Conservation (phyloP, 2,888 invertebrate genomes). For the Macropis europaea region DNA sequence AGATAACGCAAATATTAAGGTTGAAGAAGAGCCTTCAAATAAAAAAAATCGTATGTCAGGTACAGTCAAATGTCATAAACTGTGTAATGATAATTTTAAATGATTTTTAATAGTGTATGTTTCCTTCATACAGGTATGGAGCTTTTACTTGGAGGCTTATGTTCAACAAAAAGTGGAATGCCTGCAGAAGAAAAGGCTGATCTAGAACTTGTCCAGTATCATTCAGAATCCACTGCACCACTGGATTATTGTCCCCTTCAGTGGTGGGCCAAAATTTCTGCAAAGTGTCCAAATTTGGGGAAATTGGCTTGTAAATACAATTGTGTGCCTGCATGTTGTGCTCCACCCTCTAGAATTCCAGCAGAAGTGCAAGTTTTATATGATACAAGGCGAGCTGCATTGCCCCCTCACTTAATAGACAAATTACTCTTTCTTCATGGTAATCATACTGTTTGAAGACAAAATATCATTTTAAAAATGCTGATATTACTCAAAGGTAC, state of each 20-base stretch:
- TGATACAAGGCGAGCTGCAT: slow-evolving; percentile 75
- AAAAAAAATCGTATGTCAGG: slow-evolving; percentile 79
- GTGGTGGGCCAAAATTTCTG: slow-evolving; percentile 79
- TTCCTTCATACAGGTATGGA: slow-evolving; percentile 76
- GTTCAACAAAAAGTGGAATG: slow-evolving; percentile 75
- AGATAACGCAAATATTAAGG: slow-evolving; percentile 58
- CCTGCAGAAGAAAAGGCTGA: slow-evolving; percentile 79
- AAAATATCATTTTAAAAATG: background rate
- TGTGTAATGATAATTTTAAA: background rate
- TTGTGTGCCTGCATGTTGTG: slow-evolving; percentile 79
- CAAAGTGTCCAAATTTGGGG: slow-evolving; percentile 79
- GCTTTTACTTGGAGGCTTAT: slow-evolving; percentile 77
- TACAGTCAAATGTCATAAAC: slow-evolving; percentile 40
- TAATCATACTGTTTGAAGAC: slow-evolving; percentile 70
- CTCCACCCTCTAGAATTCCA: slow-evolving; percentile 78
- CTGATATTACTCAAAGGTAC: slow-evolving; percentile 1
- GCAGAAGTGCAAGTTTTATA: slow-evolving; percentile 76
- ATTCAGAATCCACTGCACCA: slow-evolving; percentile 79
- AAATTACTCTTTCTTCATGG: slow-evolving; percentile 78
- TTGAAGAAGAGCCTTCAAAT: slow-evolving; percentile 65
- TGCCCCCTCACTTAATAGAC: slow-evolving; percentile 78
- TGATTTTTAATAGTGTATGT: background rate
- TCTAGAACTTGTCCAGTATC: slow-evolving; percentile 80
- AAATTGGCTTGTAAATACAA: slow-evolving; percentile 78
- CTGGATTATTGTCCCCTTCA: slow-evolving; percentile 80